Evolutionary conservation across 2,797 vertebrate genomes (phyloP).

Genomic region (Sebastes hubbsi): DNA sequence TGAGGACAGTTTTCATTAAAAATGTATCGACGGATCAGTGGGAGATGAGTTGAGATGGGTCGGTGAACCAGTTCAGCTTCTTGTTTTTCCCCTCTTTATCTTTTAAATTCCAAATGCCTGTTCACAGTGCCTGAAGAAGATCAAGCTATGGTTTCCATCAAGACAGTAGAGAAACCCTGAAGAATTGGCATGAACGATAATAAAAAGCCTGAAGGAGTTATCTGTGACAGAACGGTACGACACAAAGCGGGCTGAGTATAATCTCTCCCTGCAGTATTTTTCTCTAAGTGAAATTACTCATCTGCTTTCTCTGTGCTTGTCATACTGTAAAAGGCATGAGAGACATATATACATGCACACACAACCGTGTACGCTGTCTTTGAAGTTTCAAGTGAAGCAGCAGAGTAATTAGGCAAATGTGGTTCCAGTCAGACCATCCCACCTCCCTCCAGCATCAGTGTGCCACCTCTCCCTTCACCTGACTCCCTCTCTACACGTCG

Average conservation of each 20-base stretch:
- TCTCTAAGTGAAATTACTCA: constrained; percentile 5
- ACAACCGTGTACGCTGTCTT: background rate
- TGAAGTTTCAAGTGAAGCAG: constrained; percentile 7
- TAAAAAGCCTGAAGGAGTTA: constrained; percentile 1
- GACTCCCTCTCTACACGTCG: background rate
- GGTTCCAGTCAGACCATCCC: background rate
- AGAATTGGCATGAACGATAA: background rate
- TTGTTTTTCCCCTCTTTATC: background rate
- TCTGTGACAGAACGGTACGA: constrained; percentile 6
- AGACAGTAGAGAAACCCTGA: background rate
- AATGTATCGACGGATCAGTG: constrained; percentile 22
- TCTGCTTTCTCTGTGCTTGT: background rate
- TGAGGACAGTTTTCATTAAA: constrained; percentile 37
- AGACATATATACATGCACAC: background rate
- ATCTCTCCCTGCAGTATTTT: constrained; percentile 12
- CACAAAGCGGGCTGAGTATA: background rate
- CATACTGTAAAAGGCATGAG: background rate
- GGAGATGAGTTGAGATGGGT: background rate
- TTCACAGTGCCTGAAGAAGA: background rate
- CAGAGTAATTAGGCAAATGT: constrained; percentile 11
- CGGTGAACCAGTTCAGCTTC: constrained; percentile 43
- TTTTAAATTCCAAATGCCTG: constrained; percentile 9
- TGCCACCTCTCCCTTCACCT: background rate
- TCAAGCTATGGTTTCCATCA: background rate
- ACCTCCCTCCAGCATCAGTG: background rate